Evolutionary conservation across 2,888 invertebrate genomes (phyloP).

Genomic region (Acanthosepion pharaonis): DNA sequence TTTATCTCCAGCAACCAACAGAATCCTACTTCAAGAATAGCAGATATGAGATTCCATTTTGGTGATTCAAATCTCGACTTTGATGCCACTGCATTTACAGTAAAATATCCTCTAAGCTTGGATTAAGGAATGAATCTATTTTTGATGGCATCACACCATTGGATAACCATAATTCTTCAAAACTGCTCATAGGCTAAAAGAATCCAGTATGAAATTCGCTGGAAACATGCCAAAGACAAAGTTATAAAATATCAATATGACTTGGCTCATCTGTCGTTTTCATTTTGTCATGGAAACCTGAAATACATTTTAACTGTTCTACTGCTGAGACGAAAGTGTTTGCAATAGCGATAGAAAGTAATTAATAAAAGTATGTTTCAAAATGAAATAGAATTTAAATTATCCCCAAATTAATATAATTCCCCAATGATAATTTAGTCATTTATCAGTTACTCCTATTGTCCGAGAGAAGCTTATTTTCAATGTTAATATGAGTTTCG

Average conservation of each 20-base stretch:
- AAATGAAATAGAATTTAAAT: too few species aligned
- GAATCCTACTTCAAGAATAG: not conserved
- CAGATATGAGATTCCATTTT: not conserved
- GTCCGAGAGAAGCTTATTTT: too few species aligned
- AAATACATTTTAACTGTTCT: not conserved
- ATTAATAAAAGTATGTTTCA: too few species aligned
- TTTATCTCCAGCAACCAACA: not conserved
- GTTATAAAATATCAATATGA: not conserved
- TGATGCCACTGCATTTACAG: not conserved
- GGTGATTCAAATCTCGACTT: not conserved
- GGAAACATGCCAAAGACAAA: not conserved
- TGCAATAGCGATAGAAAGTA: too few species aligned
- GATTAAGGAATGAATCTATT: conserved; percentile 23
- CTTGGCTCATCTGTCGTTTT: not conserved
- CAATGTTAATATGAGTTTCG: too few species aligned
- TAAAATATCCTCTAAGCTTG: not conserved
- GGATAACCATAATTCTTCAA: conserved; percentile 15
- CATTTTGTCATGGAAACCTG: not conserved
- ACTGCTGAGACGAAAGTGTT: too few species aligned
- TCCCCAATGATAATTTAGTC: too few species aligned
- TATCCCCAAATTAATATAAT: too few species aligned
- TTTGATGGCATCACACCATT: conserved; percentile 33
- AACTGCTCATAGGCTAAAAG: not conserved
- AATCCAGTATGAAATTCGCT: not conserved
- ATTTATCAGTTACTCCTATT: too few species aligned